Percentiles rank a stretch among this genome's conserved stretches.
Conservation (phyloP, 2,797 vertebrate genomes). For the Platyrinchus mystaceus region DNA sequence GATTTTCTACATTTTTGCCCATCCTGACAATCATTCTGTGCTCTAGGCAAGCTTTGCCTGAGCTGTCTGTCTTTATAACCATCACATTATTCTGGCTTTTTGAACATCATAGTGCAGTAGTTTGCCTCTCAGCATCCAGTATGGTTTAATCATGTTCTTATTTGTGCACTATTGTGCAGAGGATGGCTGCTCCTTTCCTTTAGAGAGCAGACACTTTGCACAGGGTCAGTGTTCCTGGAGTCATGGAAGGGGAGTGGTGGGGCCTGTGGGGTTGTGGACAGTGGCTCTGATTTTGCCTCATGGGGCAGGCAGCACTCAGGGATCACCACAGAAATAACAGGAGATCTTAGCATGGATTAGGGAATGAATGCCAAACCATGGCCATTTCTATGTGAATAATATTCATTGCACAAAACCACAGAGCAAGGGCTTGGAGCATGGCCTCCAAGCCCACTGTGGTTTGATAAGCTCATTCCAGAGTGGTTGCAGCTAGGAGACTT, state of each 20-base stretch:
- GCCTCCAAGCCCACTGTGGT: not conserved
- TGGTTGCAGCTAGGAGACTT: not conserved
- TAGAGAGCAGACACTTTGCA: not conserved
- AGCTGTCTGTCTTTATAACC: constrained; percentile 71
- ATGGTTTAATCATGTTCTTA: constrained; percentile 58
- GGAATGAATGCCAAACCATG: not conserved
- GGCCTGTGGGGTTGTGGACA: not conserved
- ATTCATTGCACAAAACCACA: not conserved
- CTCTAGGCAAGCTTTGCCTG: constrained; percentile 68
- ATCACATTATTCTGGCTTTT: constrained; percentile 71
- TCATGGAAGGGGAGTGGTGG: not conserved
- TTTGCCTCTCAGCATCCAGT: constrained; percentile 68
- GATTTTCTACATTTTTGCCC: constrained; percentile 71
- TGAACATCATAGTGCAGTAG: constrained; percentile 61
- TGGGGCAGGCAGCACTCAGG: not conserved
- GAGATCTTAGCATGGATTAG: not conserved
- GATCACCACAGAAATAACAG: not conserved
- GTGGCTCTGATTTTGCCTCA: not conserved
- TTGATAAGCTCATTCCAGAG: not conserved
- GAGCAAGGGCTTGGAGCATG: not conserved
- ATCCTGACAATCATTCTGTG: constrained; percentile 69
- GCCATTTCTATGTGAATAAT: not conserved
- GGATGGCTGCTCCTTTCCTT: constrained; percentile 5
- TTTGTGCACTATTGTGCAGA: constrained; percentile 11
- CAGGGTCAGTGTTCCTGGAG: not conserved